These are phyloP conservation scores for Eospalax fontanierii DNA, from an alignment of 2,797 vertebrate genomes.

Conservation along the genomic window DNA sequence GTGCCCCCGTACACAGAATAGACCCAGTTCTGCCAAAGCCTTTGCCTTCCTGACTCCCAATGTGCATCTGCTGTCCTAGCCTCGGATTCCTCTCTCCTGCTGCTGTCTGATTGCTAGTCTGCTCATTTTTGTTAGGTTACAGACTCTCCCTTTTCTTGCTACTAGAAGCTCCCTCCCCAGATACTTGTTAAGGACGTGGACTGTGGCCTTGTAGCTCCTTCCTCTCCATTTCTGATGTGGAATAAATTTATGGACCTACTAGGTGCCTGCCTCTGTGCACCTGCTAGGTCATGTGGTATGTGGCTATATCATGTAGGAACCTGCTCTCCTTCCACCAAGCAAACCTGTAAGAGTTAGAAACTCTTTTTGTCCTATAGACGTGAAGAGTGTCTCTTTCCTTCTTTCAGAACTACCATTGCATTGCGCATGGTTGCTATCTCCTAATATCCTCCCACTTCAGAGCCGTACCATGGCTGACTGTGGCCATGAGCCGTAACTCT, in stretches of 20 bases:
- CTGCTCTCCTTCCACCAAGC: background rate
- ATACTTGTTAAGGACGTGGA: background rate
- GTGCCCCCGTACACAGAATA: rapidly evolving
- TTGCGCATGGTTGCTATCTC: too few relatives aligned
- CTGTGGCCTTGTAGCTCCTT: background rate
- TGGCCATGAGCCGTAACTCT: background rate
- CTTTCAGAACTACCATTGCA: background rate
- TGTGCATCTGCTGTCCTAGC: rapidly evolving
- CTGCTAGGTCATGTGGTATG: background rate
- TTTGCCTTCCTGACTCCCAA: rapidly evolving
- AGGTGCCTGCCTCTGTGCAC: background rate
- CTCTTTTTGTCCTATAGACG: background rate
- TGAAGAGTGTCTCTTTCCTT: background rate
- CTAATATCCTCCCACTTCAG: background rate
- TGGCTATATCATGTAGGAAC: too few relatives aligned
- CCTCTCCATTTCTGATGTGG: background rate
- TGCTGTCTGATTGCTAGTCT: rapidly evolving
- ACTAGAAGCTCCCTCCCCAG: background rate
- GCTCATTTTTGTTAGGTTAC: background rate
- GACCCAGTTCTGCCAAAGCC: background rate
- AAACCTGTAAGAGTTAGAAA: background rate
- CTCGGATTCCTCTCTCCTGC: background rate
- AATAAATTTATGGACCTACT: background rate
- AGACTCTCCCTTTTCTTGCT: background rate
- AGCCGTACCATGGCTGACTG: background rate